phyloP scores from a whole-genome alignment of 2,797 vertebrate genomes.

The Notoglanidium macrostoma region DNA sequence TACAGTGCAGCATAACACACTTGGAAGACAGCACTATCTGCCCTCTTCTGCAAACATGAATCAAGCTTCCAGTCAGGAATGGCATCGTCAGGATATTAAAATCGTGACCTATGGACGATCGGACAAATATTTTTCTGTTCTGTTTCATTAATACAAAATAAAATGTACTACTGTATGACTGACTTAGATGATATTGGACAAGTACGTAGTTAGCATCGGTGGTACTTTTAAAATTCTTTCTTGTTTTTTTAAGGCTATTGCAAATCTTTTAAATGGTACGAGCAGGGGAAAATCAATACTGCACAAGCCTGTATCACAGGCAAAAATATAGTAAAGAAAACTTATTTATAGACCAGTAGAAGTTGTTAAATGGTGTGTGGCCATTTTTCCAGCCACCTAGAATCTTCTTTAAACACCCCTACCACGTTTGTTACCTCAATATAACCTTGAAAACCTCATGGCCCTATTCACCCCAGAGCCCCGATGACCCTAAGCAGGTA shows the following conservation, averaged over 20 bases:
- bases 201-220: not conserved
- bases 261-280: not conserved
- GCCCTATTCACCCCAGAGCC: not conserved
- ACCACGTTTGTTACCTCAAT: not conserved
- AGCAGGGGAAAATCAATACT: not conserved
- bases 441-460: not conserved
- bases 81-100: not conserved
- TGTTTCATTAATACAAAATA: not conserved
- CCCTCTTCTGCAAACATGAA: not conserved
- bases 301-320: not conserved
- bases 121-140: not conserved
- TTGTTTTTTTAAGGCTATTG: not conserved
- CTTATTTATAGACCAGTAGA: not conserved
- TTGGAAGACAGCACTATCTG: not conserved
- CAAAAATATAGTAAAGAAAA: not conserved
- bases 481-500: not conserved
- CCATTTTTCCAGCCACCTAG: not conserved
- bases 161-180: not conserved
- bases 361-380: not conserved
- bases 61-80: not conserved
- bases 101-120: not conserved
- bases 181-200: not conserved
- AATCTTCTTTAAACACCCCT: not conserved
- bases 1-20: not conserved
- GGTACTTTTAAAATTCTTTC: not conserved